Evolutionary conservation across 2,888 invertebrate species (phyloP).

Genomic region (Noctua janthina): DNA sequence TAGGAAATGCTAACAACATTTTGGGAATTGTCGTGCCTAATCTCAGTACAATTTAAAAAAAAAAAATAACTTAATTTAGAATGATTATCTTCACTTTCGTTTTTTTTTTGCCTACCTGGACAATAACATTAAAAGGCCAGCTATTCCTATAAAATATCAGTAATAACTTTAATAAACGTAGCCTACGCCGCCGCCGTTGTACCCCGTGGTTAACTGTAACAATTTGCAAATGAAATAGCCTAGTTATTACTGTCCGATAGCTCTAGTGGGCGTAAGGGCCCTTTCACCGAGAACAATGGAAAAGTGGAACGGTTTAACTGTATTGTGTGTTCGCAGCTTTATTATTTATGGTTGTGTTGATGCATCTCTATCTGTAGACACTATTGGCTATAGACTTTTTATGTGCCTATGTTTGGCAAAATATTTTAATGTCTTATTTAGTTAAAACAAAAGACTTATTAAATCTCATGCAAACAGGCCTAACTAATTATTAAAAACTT

Average conservation of each 20-base stretch:
- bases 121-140: neutral
- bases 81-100: neutral
- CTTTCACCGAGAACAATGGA: slow-evolving; percentile 67
- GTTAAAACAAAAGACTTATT: neutral
- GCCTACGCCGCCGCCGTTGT: slow-evolving; percentile 28
- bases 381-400: neutral
- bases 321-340: slow-evolving; percentile 62
- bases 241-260: slow-evolving; percentile 60
- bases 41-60: neutral
- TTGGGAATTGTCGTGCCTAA: neutral
- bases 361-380: slow-evolving; percentile 16
- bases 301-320: slow-evolving; percentile 66
- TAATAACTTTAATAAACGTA: slow-evolving; percentile 20
- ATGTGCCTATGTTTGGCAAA: neutral
- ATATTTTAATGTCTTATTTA: neutral
- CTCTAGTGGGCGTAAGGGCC: slow-evolving; percentile 57
- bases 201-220: slow-evolving; percentile 43
- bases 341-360: slow-evolving; percentile 48
- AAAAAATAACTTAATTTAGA: neutral
- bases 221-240: slow-evolving; percentile 65
- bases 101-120: neutral
- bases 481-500: neutral
- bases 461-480: neutral
- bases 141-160: neutral
- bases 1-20: neutral